Evolutionary conservation across 2,888 invertebrate genomes (phyloP), one percentile per base, ranked within the genome.

Genomic region (Meiosimyza platycephala): DNA sequence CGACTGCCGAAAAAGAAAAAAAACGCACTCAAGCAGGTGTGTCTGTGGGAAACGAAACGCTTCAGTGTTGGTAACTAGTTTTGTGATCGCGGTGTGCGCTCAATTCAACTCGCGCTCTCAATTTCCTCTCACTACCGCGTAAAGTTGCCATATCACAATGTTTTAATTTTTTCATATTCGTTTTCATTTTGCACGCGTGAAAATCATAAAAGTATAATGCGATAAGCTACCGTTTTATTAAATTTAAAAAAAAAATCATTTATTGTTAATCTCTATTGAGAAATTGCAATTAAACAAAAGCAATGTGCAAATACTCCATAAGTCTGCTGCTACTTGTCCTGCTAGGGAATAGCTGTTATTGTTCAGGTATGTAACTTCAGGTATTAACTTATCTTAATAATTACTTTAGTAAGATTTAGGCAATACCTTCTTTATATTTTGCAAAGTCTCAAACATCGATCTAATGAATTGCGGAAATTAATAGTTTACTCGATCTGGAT

Each of bases 1-100:
- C 40, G 40, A 40, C 9, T 9, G 40, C 40, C 40, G 51, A 48
- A 60, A 50, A 62, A 22, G 18, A 18, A 6, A 40, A 2, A 40
- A 40, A 50, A 51, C 52, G n/a, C n/a, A 70, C 70, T 70, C 70
- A 70, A 62, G 69, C 69, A 70, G 70, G 70, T 70, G 70, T 70
- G 70, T 47, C 62, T 12, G 62, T 51, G 28, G 3, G 50, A 28
- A 54, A 47, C 11, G 47, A 57, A 48, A 57, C 11, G 15, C 51
- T 15, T 51, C 22, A 51, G 13, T 28, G 64, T 55, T 55, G 55
- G 55, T 55, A 55, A 55, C 55, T 18, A 22, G 55, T 55, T 55
- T 55, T 22, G 55, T 55, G 55, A 55, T 18, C 55, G 55, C 18
- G 55, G 1, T 6, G 18, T n/a, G 55, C 55, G 16, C 55, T 55